These are phyloP conservation scores for Ceyx melanurus DNA, from an alignment of 2,113 vertebrate species.

Conservation along the genomic window DNA sequence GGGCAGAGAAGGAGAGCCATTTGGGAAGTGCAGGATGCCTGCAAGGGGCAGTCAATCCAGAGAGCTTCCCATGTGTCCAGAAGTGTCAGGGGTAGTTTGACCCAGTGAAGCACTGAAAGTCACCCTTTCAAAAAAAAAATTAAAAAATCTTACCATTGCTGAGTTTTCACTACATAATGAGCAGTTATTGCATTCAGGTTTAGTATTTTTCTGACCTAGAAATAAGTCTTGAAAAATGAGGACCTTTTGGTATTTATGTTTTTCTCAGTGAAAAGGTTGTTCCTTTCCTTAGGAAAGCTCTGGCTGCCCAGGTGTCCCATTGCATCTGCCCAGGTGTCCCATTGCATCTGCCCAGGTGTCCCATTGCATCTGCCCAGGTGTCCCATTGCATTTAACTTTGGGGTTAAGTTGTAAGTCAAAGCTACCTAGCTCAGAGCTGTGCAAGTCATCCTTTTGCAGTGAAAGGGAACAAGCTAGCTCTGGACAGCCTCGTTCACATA, in stretches of 20 bases:
- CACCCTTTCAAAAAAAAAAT: neutral
- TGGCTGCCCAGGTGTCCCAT: neutral
- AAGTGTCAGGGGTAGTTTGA: neutral
- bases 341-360: too few relatives aligned
- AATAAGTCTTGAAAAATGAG: neutral
- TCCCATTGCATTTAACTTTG: neutral
- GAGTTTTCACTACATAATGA: neutral
- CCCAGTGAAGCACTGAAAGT: neutral
- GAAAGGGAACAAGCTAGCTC: neutral
- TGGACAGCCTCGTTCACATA: neutral
- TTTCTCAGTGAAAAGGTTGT: rapidly evolving
- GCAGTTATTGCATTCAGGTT: neutral
- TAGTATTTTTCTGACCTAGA: neutral
- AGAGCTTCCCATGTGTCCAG: neutral
- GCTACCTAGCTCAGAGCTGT: neutral
- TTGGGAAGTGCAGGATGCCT: neutral
- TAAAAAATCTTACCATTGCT: neutral
- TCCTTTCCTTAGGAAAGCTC: neutral
- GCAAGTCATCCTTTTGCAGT: neutral
- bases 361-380: neutral
- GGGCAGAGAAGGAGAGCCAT: neutral
- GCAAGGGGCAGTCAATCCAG: neutral
- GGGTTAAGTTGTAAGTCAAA: neutral
- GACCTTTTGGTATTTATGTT: neutral
- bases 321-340: too few relatives aligned